Percentiles rank a stretch among this genome's conserved stretches.
Conservation (phyloP, 92 coral and sea anemone genomes). For the Isaurus tuberculatus region DNA sequence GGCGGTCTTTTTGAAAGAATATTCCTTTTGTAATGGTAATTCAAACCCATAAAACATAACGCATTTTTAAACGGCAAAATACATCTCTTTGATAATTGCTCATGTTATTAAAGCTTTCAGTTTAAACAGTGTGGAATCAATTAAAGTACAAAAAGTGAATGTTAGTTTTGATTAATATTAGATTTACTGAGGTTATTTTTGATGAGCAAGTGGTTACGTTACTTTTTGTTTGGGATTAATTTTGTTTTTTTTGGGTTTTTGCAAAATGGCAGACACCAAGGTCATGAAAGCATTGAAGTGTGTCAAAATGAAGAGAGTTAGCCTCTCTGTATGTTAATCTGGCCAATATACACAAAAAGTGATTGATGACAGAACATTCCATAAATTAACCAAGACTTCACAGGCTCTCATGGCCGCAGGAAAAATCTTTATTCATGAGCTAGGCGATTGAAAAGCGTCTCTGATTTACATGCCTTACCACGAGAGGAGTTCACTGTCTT, state of each 20-base stretch:
- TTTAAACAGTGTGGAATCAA: background rate
- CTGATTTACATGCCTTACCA: slow-evolving; percentile 24
- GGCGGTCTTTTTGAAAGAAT: slow-evolving; percentile 21
- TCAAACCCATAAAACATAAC: slow-evolving; percentile 15
- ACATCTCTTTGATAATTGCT: slow-evolving; percentile 20
- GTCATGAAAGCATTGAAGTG: slow-evolving; percentile 37
- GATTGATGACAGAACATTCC: slow-evolving; percentile 38
- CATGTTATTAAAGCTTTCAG: slow-evolving; percentile 11
- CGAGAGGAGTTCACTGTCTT: slow-evolving; percentile 16
- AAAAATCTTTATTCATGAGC: slow-evolving; percentile 43
- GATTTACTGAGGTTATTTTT: slow-evolving; percentile 2
- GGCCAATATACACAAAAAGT: slow-evolving; percentile 2
- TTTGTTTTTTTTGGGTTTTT: background rate
- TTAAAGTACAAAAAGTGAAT: slow-evolving; percentile 17
- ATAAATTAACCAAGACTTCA: slow-evolving; percentile 23
- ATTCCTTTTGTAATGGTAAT: slow-evolving; percentile 37
- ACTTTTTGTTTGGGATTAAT: slow-evolving; percentile 10
- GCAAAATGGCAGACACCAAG: background rate
- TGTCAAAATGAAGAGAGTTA: slow-evolving; percentile 16
- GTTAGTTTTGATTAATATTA: slow-evolving; percentile 37
- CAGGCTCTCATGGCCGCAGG: slow-evolving; percentile 18
- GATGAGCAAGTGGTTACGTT: background rate
- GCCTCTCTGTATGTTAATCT: slow-evolving; percentile 21
- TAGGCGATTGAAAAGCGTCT: background rate
- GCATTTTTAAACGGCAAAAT: slow-evolving; percentile 24